phyloP scores from a whole-genome alignment of 2,888 invertebrate species.

The Horisme vitalbata region DNA sequence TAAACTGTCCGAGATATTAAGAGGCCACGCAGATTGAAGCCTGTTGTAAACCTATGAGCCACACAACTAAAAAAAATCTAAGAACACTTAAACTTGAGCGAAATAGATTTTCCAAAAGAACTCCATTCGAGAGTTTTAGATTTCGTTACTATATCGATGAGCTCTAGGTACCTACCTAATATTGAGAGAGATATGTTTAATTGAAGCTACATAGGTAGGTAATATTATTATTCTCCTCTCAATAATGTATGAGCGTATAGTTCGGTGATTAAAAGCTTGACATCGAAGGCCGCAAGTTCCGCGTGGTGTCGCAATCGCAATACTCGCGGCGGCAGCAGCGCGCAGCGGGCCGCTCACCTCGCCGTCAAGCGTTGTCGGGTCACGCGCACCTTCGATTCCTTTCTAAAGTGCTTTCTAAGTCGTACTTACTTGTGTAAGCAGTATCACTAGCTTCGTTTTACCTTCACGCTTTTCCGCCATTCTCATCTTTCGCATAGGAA shows the following conservation, averaged over 20 bases:
- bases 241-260: too few species aligned
- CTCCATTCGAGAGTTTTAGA: slow-evolving; percentile 24
- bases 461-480: slow-evolving; percentile 58
- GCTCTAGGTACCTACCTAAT: too few species aligned
- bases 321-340: slow-evolving; percentile 34
- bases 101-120: slow-evolving; percentile 34
- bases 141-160: slow-evolving; percentile 30
- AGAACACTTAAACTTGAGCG: slow-evolving; percentile 39
- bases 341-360: slow-evolving; percentile 67
- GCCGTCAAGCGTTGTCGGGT: slow-evolving; percentile 66
- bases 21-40: slow-evolving; percentile 58
- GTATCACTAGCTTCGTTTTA: slow-evolving; percentile 57
- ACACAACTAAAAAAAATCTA: slow-evolving; percentile 52
- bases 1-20: slow-evolving; percentile 58
- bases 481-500: slow-evolving; percentile 48
- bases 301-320: slow-evolving; percentile 75
- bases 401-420: slow-evolving; percentile 81
- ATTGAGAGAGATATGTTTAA: too few species aligned
- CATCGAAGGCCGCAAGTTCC: slow-evolving; percentile 75
- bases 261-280: slow-evolving; percentile 76
- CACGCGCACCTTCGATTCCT: slow-evolving; percentile 79
- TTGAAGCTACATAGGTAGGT: too few species aligned
- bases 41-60: slow-evolving; percentile 48
- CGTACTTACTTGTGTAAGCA: slow-evolving; percentile 51
- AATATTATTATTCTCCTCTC: too few species aligned